Percentiles rank a stretch among this genome's conserved stretches.
Conservation (phyloP, 2,888 invertebrate species). For the Globia sparganii region DNA sequence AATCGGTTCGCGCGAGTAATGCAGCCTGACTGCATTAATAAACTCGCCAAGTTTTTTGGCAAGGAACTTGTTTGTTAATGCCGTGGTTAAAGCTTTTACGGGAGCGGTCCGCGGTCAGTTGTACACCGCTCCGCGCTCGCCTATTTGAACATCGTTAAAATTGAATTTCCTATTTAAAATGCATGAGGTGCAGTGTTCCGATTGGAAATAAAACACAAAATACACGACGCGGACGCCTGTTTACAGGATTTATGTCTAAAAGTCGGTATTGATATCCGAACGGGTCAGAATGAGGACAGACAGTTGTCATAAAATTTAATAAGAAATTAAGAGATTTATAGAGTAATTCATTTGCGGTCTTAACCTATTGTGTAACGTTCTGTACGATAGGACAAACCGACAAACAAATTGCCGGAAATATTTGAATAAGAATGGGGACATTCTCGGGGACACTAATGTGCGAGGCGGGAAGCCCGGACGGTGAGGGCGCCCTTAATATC, state of each 20-base stretch:
- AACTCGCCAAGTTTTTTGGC: conserved; percentile 86
- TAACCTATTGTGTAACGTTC: conserved; percentile 79
- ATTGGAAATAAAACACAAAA: conserved; percentile 50
- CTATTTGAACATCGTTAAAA: conserved; percentile 63
- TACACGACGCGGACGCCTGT: conserved; percentile 37
- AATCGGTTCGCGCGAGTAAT: conserved; percentile 81
- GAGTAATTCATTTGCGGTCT: conserved; percentile 74
- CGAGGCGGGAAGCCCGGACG: conserved; percentile 85
- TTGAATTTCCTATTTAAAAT: conserved; percentile 60
- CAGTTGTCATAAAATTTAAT: not conserved
- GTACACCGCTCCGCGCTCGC: conserved; percentile 55
- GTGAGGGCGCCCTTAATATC: conserved; percentile 85
- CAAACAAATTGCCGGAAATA: conserved; percentile 89
- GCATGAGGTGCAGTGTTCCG: conserved; percentile 50
- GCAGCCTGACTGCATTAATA: conserved; percentile 84
- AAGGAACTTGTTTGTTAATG: conserved; percentile 75
- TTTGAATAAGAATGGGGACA: conserved; percentile 89
- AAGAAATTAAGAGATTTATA: conserved; percentile 36
- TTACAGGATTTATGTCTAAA: conserved; percentile 47
- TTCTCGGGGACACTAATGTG: conserved; percentile 88
- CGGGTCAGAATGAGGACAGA: not conserved
- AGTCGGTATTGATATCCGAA: conserved; percentile 41
- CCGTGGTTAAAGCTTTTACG: conserved; percentile 69
- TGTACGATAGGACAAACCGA: conserved; percentile 87
- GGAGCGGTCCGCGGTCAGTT: conserved; percentile 63